Evolutionary conservation across 2,113 vertebrate genomes (phyloP).

Genomic region (Arenaria interpres): DNA sequence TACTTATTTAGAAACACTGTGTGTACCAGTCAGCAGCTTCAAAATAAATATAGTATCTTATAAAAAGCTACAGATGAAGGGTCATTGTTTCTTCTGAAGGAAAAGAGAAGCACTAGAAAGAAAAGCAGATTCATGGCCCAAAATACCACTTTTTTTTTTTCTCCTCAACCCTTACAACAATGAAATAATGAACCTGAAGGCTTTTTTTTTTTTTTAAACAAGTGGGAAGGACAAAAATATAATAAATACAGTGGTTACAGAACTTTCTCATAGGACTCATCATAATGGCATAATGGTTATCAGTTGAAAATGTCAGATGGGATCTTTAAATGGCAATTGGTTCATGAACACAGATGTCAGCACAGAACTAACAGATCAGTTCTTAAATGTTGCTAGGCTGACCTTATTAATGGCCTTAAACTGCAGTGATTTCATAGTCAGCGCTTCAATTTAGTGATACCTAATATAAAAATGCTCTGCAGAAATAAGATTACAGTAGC

Average conservation of each 20-base stretch:
- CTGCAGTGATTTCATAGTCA: neutral
- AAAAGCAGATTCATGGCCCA: neutral
- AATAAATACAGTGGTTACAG: neutral
- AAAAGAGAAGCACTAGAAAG: neutral
- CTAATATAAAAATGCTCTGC: neutral
- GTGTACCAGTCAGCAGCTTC: neutral
- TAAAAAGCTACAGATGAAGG: neutral
- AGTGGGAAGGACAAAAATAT: neutral
- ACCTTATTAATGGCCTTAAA: slow-evolving; percentile 42
- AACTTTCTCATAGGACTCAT: neutral
- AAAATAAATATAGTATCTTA: neutral
- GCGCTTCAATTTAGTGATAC: neutral
- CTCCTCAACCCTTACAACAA: neutral
- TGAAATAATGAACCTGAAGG: neutral
- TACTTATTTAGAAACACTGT: neutral
- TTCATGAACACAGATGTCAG: slow-evolving; percentile 40
- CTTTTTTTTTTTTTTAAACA: neutral
- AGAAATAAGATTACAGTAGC: neutral
- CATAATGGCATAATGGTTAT: neutral
- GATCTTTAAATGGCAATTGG: slow-evolving; percentile 39
- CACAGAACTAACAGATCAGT: slow-evolving; percentile 20
- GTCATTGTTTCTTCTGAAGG: neutral
- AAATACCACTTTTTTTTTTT: neutral
- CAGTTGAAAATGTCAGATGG: slow-evolving; percentile 40
- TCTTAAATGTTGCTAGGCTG: slow-evolving; percentile 15